Evolutionary conservation across 2,888 invertebrate genomes (phyloP), one percentile per base, ranked within the genome.

Genomic region (Lasioglossum figueresi): DNA sequence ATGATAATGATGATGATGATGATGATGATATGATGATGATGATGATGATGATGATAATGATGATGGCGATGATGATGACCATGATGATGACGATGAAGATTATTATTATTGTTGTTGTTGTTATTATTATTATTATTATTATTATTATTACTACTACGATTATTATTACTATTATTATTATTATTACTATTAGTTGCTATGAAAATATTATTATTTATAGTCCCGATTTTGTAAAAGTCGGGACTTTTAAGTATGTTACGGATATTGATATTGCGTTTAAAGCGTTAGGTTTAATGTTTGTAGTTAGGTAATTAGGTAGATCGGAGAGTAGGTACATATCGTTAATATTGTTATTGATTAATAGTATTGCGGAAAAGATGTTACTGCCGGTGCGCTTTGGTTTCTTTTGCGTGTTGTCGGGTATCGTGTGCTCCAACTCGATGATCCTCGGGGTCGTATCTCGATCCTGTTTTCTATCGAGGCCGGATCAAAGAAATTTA

Each of bases 281-380:
- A 90, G 84, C 88, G 90, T 91, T 93, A 93, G 92, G 91, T 91
- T 91, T 92, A 92, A 93, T 91, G 91, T 92, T 91, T 90, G 91
- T 93, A 92, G 90, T 90, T 92, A 92, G 91, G 87, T 81, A 83
- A 80, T 73, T 91, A 91, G 90, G 84, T 91, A 92, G 92, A 84
- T 87, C 87, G 89, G 93, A 87, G 86, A 88, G 89, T 91, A 92
- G 91, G 81, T 90, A 94, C 94, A 94, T 94, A 94, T 94, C 94
- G 90, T 91, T 93, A 93, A 91, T 91, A 93, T 93, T 92, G 93
- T 92, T 92, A 92, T 91, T 90, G 88, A 92, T 92, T 92, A 92
- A 92, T 94, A 94, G 93, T 90, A 90, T 92, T 92, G 92, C 92
- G 91, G 90, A 80, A 91, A 90, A 88, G 89, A 88, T 89, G 90